Percentiles rank a stretch among this genome's conserved stretches.
These are phyloP conservation scores for Allacma fusca DNA, from an alignment of 2,888 invertebrate genomes.

Conservation along the genomic window DNA sequence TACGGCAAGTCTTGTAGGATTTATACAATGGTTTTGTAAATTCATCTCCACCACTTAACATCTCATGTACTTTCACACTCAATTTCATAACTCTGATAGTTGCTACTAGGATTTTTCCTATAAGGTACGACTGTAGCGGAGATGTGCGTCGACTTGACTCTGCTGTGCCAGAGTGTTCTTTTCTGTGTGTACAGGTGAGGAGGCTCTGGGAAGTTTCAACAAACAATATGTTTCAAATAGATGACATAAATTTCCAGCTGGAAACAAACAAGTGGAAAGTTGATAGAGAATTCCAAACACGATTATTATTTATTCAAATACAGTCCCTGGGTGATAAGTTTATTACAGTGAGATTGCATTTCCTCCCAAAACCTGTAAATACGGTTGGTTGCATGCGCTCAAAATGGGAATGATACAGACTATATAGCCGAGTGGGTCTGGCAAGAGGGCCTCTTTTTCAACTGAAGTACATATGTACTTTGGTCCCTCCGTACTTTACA, in stretches of 20 bases:
- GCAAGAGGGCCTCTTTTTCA: too few species aligned
- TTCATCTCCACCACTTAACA: slow-evolving; percentile 29
- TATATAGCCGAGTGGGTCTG: too few species aligned
- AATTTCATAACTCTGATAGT: slow-evolving; percentile 15
- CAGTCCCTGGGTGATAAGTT: slow-evolving; percentile 17
- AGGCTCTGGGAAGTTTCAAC: neutral
- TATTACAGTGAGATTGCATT: slow-evolving; percentile 17
- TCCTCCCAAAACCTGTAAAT: neutral
- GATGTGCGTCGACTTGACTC: too few species aligned
- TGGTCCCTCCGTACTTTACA: slow-evolving; percentile 14
- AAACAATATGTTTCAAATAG: slow-evolving; percentile 11
- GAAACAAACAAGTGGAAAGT: slow-evolving; percentile 13
- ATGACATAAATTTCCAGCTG: slow-evolving; percentile 16
- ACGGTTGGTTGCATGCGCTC: too few species aligned
- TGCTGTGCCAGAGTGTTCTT: too few species aligned
- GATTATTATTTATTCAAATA: slow-evolving; percentile 30
- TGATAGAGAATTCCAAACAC: slow-evolving; percentile 28
- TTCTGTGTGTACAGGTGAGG: too few species aligned
- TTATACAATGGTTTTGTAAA: slow-evolving; percentile 27
- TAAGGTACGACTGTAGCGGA: too few species aligned
- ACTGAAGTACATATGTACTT: neutral
- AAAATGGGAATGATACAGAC: too few species aligned
- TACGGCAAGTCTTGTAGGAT: slow-evolving; percentile 11
- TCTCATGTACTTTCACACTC: slow-evolving; percentile 38
- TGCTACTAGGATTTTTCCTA: neutral